These are phyloP conservation scores for Helicoverpa zea DNA, from an alignment of 1,140 invertebrate genomes.

Conservation along the genomic window DNA sequence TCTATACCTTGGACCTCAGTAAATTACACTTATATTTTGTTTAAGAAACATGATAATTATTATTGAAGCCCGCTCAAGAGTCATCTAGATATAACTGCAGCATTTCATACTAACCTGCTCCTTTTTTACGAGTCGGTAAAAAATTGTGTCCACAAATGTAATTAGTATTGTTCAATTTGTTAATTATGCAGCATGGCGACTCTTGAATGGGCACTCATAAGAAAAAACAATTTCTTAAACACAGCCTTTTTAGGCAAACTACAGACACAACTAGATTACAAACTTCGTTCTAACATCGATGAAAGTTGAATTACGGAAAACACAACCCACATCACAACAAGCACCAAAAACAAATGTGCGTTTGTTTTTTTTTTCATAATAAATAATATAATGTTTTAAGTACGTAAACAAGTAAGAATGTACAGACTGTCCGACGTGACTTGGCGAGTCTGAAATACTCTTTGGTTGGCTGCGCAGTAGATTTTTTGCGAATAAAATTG, in stretches of 20 bases:
- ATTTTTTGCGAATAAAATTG: too few relatives aligned
- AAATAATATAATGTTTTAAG: conserved; percentile 9
- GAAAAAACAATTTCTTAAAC: neutral
- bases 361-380: conserved; percentile 50
- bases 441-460: too few relatives aligned
- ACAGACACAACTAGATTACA: conserved; percentile 2
- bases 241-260: neutral
- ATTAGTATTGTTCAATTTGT: too few relatives aligned
- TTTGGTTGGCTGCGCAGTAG: too few relatives aligned
- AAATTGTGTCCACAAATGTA: too few relatives aligned
- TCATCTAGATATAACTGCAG: neutral
- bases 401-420: too few relatives aligned
- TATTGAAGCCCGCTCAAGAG: neutral
- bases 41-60: conserved; percentile 13
- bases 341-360: conserved; percentile 72
- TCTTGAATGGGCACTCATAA: neutral
- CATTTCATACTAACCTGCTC: neutral
- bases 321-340: conserved; percentile 68
- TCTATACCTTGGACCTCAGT: conserved; percentile 47
- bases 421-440: too few relatives aligned
- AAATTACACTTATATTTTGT: conserved; percentile 35
- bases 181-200: too few relatives aligned
- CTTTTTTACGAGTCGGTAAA: too few relatives aligned
- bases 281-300: conserved; percentile 40
- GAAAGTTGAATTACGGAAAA: conserved; percentile 52